Percentiles rank a stretch among this genome's conserved stretches.
Evolutionary conservation across 2,797 vertebrate genomes (phyloP).

Genomic region (Clarias fuscus): DNA sequence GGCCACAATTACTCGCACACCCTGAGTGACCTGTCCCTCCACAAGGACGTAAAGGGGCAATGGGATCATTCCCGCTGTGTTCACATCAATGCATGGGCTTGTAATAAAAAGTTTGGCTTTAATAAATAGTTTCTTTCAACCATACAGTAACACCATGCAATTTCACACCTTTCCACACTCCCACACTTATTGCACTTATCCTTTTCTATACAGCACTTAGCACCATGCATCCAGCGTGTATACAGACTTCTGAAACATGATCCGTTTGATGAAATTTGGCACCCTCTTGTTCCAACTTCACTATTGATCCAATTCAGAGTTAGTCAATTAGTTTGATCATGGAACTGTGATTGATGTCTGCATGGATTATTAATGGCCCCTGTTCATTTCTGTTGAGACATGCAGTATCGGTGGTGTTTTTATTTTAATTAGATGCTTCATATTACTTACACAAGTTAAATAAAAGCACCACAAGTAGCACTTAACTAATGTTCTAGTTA

Average conservation of each 20-base stretch:
- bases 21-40: background rate
- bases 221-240: background rate
- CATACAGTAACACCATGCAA: background rate
- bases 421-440: slow-evolving; percentile 1
- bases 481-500: background rate
- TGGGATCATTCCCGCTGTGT: background rate
- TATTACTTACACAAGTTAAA: background rate
- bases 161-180: slow-evolving; percentile 9
- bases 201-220: background rate
- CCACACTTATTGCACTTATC: slow-evolving; percentile 4
- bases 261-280: too few relatives aligned
- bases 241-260: background rate
- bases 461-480: background rate
- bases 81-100: background rate
- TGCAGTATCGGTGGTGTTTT: background rate
- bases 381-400: background rate
- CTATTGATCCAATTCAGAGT: background rate
- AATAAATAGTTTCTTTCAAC: slow-evolving; percentile 10
- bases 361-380: background rate
- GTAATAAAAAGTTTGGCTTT: background rate
- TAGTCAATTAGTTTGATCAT: slow-evolving; percentile 41
- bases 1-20: slow-evolving; percentile 43
- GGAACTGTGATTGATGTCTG: background rate
- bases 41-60: slow-evolving; percentile 27
- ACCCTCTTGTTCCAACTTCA: background rate